These are phyloP conservation scores for Lithobates pipiens DNA, from an alignment of 2,797 vertebrate species.

Conservation along the genomic window DNA sequence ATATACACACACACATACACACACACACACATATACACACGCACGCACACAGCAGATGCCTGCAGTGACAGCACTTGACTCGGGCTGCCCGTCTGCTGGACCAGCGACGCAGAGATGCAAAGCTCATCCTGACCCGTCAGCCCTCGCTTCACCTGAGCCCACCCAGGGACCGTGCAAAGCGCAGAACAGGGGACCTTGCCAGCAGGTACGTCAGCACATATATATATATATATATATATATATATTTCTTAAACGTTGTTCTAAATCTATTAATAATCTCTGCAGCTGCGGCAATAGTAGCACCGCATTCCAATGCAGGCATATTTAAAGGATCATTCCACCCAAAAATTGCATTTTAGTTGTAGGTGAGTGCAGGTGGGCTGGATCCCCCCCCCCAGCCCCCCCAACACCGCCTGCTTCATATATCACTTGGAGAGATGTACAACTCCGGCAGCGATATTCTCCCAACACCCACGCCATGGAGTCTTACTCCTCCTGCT, in stretches of 20 bases:
- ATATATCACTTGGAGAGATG: too few relatives aligned
- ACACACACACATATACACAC: not conserved
- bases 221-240: not conserved
- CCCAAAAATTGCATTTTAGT: not conserved
- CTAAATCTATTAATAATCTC: not conserved
- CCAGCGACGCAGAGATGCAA: slow-evolving; percentile 26
- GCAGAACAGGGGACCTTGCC: not conserved
- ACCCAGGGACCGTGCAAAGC: not conserved
- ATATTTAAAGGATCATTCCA: not conserved
- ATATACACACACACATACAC: too few relatives aligned
- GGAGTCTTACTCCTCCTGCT: too few relatives aligned
- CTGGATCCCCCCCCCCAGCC: not conserved
- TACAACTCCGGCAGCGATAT: too few relatives aligned
- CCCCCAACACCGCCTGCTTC: too few relatives aligned
- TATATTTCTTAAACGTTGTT: not conserved
- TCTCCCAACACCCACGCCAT: too few relatives aligned
- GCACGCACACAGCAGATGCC: slow-evolving; percentile 1
- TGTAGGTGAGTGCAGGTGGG: not conserved
- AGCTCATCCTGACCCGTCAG: not conserved
- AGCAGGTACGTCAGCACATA: slow-evolving; percentile 17
- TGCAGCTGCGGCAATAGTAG: not conserved
- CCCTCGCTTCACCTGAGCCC: not conserved
- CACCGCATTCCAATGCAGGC: not conserved
- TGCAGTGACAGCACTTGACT: slow-evolving; percentile 35
- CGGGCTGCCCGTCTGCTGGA: slow-evolving; percentile 22